A percentile compares a stretch with the other conserved stretches of the same genome.
phyloP scores from a whole-genome alignment of 2,888 invertebrate species.

The Bibio marci region DNA sequence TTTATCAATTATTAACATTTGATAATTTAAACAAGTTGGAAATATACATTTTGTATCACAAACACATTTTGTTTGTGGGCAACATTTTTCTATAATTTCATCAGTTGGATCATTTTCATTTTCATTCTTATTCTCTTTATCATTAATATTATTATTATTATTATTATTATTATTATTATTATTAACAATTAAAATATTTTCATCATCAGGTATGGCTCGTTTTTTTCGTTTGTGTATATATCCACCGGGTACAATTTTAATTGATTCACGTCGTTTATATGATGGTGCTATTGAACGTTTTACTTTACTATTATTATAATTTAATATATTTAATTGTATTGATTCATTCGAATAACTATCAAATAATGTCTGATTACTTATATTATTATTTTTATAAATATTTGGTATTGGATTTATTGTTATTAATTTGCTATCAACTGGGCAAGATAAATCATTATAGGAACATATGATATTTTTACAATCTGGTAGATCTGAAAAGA shows the following conservation, averaged over 20 bases:
- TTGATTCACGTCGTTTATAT: conserved; percentile 12
- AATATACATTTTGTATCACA: conserved; percentile 16
- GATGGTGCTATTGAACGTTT: conserved; percentile 5
- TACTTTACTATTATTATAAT: conserved; percentile 2
- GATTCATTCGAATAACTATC: not conserved
- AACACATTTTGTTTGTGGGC: conserved; percentile 14
- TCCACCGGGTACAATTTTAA: conserved; percentile 15
- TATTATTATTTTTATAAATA: not conserved
- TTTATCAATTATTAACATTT: conserved; percentile 5
- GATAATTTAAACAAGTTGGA: conserved; percentile 12
- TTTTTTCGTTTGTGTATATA: conserved; percentile 13
- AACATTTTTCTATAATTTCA: conserved; percentile 14
- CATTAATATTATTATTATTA: not conserved
- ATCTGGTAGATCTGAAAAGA: conserved; percentile 12
- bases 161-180: not conserved
- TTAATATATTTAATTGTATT: not conserved
- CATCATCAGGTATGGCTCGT: conserved; percentile 8
- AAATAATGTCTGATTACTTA: not conserved
- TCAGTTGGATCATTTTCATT: conserved; percentile 5
- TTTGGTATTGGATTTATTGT: too few species aligned
- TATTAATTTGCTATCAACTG: conserved; percentile 12
- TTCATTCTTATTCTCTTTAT: not conserved
- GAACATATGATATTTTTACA: conserved; percentile 14
- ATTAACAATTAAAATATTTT: conserved; percentile 8
- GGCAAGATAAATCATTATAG: conserved; percentile 11